Evolutionary conservation across 30 jellyfish, hydroid and myxozoan species (phyloP), one percentile per base, ranked within the genome.

Genomic region (Mastigias papua): DNA sequence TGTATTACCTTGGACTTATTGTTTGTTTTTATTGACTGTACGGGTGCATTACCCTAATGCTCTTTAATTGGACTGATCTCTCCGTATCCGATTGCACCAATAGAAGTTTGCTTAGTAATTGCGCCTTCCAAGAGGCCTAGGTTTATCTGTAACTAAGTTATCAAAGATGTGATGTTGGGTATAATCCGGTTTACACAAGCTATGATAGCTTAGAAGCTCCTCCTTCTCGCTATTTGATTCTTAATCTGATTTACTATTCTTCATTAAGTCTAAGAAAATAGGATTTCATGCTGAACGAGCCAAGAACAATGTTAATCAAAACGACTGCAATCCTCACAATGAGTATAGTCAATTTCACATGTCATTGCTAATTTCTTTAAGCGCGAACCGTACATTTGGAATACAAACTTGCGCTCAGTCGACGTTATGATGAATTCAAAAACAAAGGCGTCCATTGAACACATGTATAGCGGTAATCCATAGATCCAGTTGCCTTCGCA

Each of bases 151-250:
- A 63, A 23, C 74, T 63, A 63, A 26, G 74, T 63, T 63, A 23
- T 7, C 37, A 23, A 63, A 63, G 74, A 63, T 11, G 34, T 63
- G 19, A 63, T 63, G 74, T 63, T 27, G 74, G 73, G 27, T 67
- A 23, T 85, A 85, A 85, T 85, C 94, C 88, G 88, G 88, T 85
- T 85, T 72, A 79, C 80, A 77, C 58, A 64, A 60, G 94, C 81
- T 85, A 85, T 85, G 88, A 85, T 85, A 85, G 94, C 94, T 85
- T 85, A 85, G 69, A 73, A 85, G 94, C 94, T 85, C 94, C 94
- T 85, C 94, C 94, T 78, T 85, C 85, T 63, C 76, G 69, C 83
- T 51, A 71, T 85, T 85, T 73, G 76, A 85, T 58, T 85, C 88
- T 27, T 85, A 85, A 85, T 85, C 94, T 85, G 89, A 85, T 85